These are phyloP conservation scores for Neuroscelio doddi DNA, from an alignment of 2,888 invertebrate genomes.

Conservation along the genomic window DNA sequence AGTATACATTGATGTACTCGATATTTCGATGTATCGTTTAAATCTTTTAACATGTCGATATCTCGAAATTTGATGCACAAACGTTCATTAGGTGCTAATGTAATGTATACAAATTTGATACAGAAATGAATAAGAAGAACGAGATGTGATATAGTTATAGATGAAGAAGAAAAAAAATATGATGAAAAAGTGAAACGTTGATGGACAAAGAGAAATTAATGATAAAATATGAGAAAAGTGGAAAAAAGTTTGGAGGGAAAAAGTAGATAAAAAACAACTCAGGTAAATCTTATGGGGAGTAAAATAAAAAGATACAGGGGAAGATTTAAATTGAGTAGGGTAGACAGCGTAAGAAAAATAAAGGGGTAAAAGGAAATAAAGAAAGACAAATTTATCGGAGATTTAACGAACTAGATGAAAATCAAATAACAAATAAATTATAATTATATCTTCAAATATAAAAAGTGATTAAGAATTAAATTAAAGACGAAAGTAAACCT, in stretches of 20 bases:
- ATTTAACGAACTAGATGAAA: background rate
- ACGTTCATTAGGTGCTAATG: no score
- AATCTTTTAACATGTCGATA: no score
- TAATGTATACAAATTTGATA: no score
- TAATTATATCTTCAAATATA: no score
- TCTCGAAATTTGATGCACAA: no score
- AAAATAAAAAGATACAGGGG: constrained; percentile 1
- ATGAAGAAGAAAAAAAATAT: constrained; percentile 8
- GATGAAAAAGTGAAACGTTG: constrained; percentile 27
- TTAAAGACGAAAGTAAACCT: no score
- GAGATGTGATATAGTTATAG: no score
- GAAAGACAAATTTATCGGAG: background rate
- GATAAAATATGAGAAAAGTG: constrained; percentile 29
- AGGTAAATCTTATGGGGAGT: background rate
- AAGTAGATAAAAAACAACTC: constrained; percentile 14
- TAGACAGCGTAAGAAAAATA: constrained; percentile 3
- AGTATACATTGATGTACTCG: no score
- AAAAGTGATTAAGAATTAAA: no score
- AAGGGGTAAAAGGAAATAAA: background rate
- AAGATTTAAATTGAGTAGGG: constrained; percentile 6
- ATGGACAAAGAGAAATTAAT: constrained; percentile 38
- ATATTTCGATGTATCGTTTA: no score
- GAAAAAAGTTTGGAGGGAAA: constrained; percentile 17
- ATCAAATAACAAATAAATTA: no score
- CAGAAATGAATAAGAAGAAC: no score